Conservation (phyloP, 2,113 vertebrate species). For the Grus americana region DNA sequence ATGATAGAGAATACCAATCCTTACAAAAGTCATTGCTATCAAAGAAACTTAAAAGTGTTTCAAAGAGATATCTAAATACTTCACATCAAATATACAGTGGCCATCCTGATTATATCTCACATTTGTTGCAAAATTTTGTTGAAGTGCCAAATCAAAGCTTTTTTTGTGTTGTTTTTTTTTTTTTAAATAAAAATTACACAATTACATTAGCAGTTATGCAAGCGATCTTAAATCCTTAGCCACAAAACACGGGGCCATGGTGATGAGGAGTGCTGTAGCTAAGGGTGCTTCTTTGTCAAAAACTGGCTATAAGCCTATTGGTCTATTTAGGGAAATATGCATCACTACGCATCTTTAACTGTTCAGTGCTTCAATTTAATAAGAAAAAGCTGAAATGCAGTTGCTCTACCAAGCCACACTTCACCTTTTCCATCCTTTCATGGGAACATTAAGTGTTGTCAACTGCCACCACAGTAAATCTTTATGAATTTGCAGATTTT, state of each 20-base stretch:
- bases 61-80: conserved; percentile 75
- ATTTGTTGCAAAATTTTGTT: conserved; percentile 62
- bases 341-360: conserved; percentile 60
- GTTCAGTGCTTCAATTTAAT: conserved; percentile 63
- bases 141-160: conserved; percentile 74
- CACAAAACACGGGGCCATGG: conserved; percentile 63
- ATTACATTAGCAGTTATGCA: conserved; percentile 68
- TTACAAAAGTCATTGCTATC: conserved; percentile 79
- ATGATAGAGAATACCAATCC: conserved; percentile 77
- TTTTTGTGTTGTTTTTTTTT: neutral
- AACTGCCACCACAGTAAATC: conserved; percentile 55
- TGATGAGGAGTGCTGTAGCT: conserved; percentile 54
- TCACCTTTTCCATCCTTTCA: conserved; percentile 69
- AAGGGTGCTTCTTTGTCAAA: conserved; percentile 47
- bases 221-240: conserved; percentile 70
- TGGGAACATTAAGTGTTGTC: conserved; percentile 61
- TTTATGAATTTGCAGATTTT: conserved; percentile 63
- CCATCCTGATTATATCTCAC: conserved; percentile 62
- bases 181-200: conserved; percentile 26
- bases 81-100: conserved; percentile 80
- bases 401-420: conserved; percentile 71
- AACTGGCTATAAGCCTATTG: conserved; percentile 53
- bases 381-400: conserved; percentile 75
- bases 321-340: conserved; percentile 59
- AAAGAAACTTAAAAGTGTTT: conserved; percentile 74